Evolutionary conservation across 2,797 vertebrate species (phyloP).

Genomic region (Pseudopleuronectes americanus): DNA sequence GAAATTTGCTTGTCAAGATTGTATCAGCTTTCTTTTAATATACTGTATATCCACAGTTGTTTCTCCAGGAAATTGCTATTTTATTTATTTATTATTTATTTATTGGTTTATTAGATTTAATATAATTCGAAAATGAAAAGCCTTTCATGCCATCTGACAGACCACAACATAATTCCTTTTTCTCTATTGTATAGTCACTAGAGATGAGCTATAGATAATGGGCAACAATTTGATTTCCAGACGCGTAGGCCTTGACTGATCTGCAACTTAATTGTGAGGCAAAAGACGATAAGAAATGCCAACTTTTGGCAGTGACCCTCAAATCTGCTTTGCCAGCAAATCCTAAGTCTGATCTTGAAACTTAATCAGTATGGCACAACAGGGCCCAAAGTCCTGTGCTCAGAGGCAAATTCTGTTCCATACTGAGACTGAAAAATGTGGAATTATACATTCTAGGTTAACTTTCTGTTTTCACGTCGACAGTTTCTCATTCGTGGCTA

Average conservation of each 20-base stretch:
- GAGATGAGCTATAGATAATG: constrained; percentile 64
- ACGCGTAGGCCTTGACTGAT: constrained; percentile 37
- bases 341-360: constrained; percentile 67
- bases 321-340: constrained; percentile 71
- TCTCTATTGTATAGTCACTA: constrained; percentile 46
- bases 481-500: background rate
- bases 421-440: background rate
- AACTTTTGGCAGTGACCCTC: constrained; percentile 62
- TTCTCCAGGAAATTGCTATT: constrained; percentile 79
- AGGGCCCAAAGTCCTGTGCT: constrained; percentile 59
- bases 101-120: constrained; percentile 76
- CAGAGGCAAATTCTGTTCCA: constrained; percentile 31
- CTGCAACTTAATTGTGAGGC: constrained; percentile 57
- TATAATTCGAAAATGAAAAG: constrained; percentile 75
- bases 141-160: constrained; percentile 54
- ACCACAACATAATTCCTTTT: constrained; percentile 51
- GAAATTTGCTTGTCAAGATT: constrained; percentile 82
- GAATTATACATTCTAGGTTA: constrained; percentile 5
- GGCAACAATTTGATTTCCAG: constrained; percentile 57
- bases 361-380: constrained; percentile 65
- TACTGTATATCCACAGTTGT: constrained; percentile 69
- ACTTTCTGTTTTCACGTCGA: constrained; percentile 4
- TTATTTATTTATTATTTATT: constrained; percentile 81
- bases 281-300: constrained; percentile 69
- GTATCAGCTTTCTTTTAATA: constrained; percentile 76